Evolutionary conservation across 2,113 vertebrate genomes (phyloP), one percentile per base, ranked within the genome.

Genomic region (Nesogale talazaci): DNA sequence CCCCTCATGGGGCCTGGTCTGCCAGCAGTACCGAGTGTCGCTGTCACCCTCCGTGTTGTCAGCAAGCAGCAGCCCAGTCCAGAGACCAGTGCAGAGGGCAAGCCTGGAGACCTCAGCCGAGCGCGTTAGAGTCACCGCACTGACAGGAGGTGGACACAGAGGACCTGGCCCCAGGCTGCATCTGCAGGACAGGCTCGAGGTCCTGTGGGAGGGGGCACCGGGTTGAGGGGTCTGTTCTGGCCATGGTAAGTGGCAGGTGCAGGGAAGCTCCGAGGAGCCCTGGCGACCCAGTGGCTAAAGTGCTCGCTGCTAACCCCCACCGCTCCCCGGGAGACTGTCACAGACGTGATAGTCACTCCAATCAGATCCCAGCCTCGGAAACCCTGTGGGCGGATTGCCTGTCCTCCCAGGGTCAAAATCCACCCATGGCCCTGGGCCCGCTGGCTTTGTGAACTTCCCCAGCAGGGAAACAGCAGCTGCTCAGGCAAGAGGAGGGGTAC

Each of bases 1-100:
- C 56, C 16, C 27, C 0, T 9, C 3, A 16, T 23, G 2, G 0
- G 65, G 80, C 61, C 82, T 29, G 15, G 3, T n/a, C 1, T 2
- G 61, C 29, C 52, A 38, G 14, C 2, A 0, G 38, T 23, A 79
- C 14, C 20, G 29, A 67, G 36, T 40, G 36, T 87, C 75, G 59
- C 70, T 72, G 65, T 83, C 27, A 80, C 29, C 63, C 63, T 19
- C 2, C 85, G 75, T 38, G 38, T 46, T 80, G 76, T 75, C 86
- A 86, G 65, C 75, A 38, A 75, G 91, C 0, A 67, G 38, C 9
- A 29, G 5, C 70, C 46, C 12, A 63, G 67, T 86, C 4, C 40
- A 25, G 17, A 36, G 57, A 34, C 46, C 12, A 40, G 5, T 31
- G 31, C n/a, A 69, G 38, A 65, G 6, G 22, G 61, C 22, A 15